Percentiles rank a stretch among this genome's conserved stretches.
These are phyloP conservation scores for Coregonus ussuriensis DNA, from an alignment of 2,797 vertebrate genomes.

Conservation along the genomic window DNA sequence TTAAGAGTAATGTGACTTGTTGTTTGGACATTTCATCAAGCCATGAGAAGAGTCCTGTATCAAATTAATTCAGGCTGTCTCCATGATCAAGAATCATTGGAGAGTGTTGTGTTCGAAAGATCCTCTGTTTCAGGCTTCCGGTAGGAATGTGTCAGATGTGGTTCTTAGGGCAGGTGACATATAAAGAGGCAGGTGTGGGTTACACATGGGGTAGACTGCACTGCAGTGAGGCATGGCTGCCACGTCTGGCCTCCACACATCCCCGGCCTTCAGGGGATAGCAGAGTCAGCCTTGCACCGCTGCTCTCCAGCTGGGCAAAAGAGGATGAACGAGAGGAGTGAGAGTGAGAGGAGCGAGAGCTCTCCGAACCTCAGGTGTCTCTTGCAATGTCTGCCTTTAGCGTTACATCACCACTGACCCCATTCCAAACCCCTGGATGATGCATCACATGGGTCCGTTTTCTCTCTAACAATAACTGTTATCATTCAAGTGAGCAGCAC, in stretches of 20 bases:
- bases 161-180: conserved; percentile 38
- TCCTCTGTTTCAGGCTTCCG: conserved; percentile 14
- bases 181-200: conserved; percentile 53
- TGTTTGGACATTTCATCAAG: neutral
- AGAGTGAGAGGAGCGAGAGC: conserved; percentile 40
- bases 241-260: conserved; percentile 49
- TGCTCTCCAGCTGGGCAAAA: conserved; percentile 53
- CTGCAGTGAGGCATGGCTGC: conserved; percentile 35
- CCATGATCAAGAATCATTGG: conserved; percentile 1
- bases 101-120: conserved; percentile 5
- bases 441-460: conserved; percentile 27
- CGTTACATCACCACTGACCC: conserved; percentile 69
- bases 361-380: conserved; percentile 47
- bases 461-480: conserved; percentile 40
- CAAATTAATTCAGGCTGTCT: neutral
- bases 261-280: conserved; percentile 50
- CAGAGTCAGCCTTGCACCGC: conserved; percentile 67
- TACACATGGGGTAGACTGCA: conserved; percentile 44
- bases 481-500: conserved; percentile 33
- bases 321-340: conserved; percentile 10
- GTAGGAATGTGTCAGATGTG: conserved; percentile 12
- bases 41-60: neutral
- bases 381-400: conserved; percentile 50
- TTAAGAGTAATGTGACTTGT: neutral
- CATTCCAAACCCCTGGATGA: conserved; percentile 38